These are phyloP conservation scores for Parus major DNA, from an alignment of 2,113 vertebrate species.

Conservation along the genomic window DNA sequence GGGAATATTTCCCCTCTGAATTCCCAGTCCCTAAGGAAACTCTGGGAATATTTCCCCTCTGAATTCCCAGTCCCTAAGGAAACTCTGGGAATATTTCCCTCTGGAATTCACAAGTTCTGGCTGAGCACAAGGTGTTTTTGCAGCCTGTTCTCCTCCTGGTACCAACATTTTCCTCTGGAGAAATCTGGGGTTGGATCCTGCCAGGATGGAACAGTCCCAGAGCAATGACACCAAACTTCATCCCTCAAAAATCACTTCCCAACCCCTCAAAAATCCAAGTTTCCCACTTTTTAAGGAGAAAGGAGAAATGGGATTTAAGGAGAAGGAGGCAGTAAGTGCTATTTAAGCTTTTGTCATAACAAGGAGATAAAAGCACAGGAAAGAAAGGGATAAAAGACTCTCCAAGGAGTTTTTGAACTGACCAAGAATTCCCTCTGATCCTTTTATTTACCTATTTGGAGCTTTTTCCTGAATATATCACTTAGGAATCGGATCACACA, in stretches of 20 bases:
- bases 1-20: neutral
- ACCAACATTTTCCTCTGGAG: neutral
- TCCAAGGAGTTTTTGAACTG: neutral
- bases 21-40: neutral
- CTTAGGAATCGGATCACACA: neutral
- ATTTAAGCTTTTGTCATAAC: neutral
- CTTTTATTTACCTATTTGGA: neutral
- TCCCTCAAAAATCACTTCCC: neutral
- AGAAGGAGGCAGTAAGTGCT: neutral
- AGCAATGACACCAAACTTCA: no score
- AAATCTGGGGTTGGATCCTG: neutral
- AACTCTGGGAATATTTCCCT: neutral
- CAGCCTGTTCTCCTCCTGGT: neutral
- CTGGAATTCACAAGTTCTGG: neutral
- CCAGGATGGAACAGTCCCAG: neutral
- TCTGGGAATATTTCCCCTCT: neutral
- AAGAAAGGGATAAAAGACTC: neutral
- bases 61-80: neutral
- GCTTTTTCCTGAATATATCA: neutral
- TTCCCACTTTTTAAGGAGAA: neutral
- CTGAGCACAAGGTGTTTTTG: neutral
- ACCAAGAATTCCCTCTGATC: neutral
- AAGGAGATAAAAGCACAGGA: neutral
- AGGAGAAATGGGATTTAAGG: neutral
- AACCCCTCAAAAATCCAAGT: neutral